Base-by-base conservation (phyloP, 2,888 invertebrate species). In the Hirtodrosophila trivittata region DNA sequence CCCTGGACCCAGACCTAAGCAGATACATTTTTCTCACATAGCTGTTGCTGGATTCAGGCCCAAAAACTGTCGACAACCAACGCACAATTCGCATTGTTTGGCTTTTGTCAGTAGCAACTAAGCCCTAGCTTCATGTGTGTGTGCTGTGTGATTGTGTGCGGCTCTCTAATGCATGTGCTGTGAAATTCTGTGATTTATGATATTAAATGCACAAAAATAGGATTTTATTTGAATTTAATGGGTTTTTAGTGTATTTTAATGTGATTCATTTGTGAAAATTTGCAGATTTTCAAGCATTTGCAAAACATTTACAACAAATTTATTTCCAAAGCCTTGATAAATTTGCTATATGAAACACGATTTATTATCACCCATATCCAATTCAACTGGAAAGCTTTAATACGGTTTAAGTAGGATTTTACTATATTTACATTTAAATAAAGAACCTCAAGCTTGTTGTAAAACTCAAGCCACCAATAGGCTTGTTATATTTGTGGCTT, bases 191-290 rank as follows among this genome's bases (percentile, higher is more conserved):
- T 87, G 84, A 84, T 84, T 84, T 84, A 84, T 84, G 84, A 69
- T 59, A 77, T 86, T 84, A 75, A 86, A 86, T 87, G 81, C 85
- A 84, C 81, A 78, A 80, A 76, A 86, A 87, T 87, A 51, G 86
- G 87, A 81, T 84, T 86, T 84, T 71, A 87, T 84, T 71, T 68
- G 86, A 67, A 67, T 87, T 84, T 86, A 84, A 84, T 87, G 77
- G 86, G 75, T 77, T 84, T 87, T 84, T 78, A 87, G 77, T 84
- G 77, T 64, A 60, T 78, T 83, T 87, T 76, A 86, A 87, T 86
- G 80, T 75, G 87, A 77, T 85, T 66, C 77, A 73, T 80, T 86
- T 81, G 68, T 64, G 64, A 71, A 64, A 66, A 75, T 77, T 77
- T 77, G 30, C 67, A 70, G 75, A 84, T 70, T 84, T 78, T 56